These are phyloP conservation scores for Oreochromis mossambicus DNA, from an alignment of 2,797 vertebrate genomes.

Conservation along the genomic window DNA sequence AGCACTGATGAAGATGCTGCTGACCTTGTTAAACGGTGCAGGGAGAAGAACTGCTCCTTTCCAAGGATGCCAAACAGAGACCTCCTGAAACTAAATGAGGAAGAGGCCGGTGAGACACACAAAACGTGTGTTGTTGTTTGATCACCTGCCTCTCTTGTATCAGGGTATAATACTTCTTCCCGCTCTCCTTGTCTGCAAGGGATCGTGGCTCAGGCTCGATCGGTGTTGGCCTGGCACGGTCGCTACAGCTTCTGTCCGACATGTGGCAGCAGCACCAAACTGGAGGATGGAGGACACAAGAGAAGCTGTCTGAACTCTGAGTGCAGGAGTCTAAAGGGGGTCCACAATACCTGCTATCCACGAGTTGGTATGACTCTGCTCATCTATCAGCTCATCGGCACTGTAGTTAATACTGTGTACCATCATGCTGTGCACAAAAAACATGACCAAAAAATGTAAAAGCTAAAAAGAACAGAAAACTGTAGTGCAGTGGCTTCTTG, in stretches of 20 bases:
- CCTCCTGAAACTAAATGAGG: constrained; percentile 82
- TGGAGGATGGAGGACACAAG: constrained; percentile 88
- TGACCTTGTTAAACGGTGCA: constrained; percentile 72
- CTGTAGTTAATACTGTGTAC: background rate
- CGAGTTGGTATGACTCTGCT: constrained; percentile 82
- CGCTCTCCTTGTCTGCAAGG: constrained; percentile 66
- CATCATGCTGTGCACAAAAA: fast-evolving
- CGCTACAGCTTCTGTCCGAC: constrained; percentile 90
- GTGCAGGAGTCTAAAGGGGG: constrained; percentile 85
- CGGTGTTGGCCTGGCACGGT: constrained; percentile 89
- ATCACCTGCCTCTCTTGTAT: background rate
- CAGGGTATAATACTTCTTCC: background rate
- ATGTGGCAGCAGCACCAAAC: constrained; percentile 82
- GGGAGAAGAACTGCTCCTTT: constrained; percentile 76
- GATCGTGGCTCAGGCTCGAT: constrained; percentile 86
- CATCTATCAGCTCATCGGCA: background rate
- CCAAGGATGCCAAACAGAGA: constrained; percentile 81
- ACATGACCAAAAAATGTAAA: background rate
- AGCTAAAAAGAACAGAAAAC: background rate
- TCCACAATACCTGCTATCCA: constrained; percentile 93
- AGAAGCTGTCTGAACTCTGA: constrained; percentile 81
- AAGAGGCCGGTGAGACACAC: constrained; percentile 85
- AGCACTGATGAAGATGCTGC: constrained; percentile 69
- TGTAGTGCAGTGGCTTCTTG: background rate
- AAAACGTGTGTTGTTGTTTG: fast-evolving